phyloP scores from a whole-genome alignment of 2,888 invertebrate species.

The Ariolimax columbianus region DNA sequence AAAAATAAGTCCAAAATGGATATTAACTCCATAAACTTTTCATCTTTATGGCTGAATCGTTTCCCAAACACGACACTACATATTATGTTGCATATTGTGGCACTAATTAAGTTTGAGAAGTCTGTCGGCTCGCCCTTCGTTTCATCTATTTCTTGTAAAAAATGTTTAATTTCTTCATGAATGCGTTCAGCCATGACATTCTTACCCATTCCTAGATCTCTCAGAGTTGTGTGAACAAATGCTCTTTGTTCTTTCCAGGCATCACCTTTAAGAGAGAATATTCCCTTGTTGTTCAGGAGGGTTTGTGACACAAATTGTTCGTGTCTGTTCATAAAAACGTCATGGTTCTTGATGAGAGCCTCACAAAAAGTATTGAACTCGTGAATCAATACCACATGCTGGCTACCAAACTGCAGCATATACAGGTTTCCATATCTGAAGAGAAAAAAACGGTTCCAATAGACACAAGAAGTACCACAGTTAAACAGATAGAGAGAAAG shows the following conservation, averaged over 20 bases:
- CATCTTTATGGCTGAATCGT: slow-evolving; percentile 39
- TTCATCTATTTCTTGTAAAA: slow-evolving; percentile 7
- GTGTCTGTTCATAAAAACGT: slow-evolving; percentile 17
- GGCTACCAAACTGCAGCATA: slow-evolving; percentile 23
- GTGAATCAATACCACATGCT: slow-evolving; percentile 20
- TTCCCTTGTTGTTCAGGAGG: slow-evolving; percentile 4
- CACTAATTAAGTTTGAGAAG: neutral
- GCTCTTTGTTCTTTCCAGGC: slow-evolving; percentile 39
- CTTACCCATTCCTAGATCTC: slow-evolving; percentile 33
- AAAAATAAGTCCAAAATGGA: neutral
- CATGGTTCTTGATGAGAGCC: slow-evolving; percentile 39
- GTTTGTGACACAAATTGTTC: neutral
- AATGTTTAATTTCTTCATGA: slow-evolving; percentile 16
- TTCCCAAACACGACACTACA: slow-evolving; percentile 33
- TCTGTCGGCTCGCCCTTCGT: slow-evolving; percentile 21
- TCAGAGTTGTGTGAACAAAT: slow-evolving; percentile 25
- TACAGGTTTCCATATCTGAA: slow-evolving; percentile 32
- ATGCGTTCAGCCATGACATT: slow-evolving; percentile 42
- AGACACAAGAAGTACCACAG: too few relatives aligned
- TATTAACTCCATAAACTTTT: neutral
- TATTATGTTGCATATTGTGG: slow-evolving; percentile 27
- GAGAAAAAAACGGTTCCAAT: too few relatives aligned
- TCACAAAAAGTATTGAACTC: slow-evolving; percentile 24
- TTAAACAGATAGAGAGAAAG: too few relatives aligned
- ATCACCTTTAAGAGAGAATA: slow-evolving; percentile 15